These are phyloP conservation scores for Drosophila mayaguana DNA, from an alignment of 2,888 invertebrate species.

Conservation along the genomic window DNA sequence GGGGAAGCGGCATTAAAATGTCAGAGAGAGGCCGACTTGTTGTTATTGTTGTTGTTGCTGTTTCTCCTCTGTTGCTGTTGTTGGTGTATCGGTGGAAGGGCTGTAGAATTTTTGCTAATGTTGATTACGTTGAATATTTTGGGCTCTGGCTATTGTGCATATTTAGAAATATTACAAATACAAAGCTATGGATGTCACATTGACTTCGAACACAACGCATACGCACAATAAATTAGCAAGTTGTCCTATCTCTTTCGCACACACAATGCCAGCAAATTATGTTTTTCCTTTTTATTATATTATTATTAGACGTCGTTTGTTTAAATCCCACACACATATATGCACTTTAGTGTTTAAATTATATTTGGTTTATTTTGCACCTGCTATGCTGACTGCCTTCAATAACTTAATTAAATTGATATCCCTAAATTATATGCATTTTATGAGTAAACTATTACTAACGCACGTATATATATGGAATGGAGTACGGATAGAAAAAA, in stretches of 20 bases:
- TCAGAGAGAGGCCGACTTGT: slow-evolving; percentile 45
- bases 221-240: slow-evolving; percentile 64
- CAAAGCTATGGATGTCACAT: slow-evolving; percentile 31
- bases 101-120: slow-evolving; percentile 25
- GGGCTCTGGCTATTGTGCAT: slow-evolving; percentile 22
- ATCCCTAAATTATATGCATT: slow-evolving; percentile 59
- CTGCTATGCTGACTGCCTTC: slow-evolving; percentile 32
- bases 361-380: slow-evolving; percentile 34
- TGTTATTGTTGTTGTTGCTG: slow-evolving; percentile 31
- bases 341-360: slow-evolving; percentile 28
- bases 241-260: slow-evolving; percentile 31
- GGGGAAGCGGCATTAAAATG: slow-evolving; percentile 42
- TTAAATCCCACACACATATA: slow-evolving; percentile 24
- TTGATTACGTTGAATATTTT: slow-evolving; percentile 22
- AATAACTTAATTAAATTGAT: slow-evolving; percentile 51
- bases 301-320: slow-evolving; percentile 29
- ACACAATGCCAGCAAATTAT: slow-evolving; percentile 50
- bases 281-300: slow-evolving; percentile 19
- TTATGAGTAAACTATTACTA: slow-evolving; percentile 76
- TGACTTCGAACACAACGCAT: slow-evolving; percentile 39
- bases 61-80: neutral
- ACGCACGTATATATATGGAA: slow-evolving; percentile 66
- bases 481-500: slow-evolving; percentile 39
- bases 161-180: slow-evolving; percentile 34
- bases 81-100: slow-evolving; percentile 42